Evolutionary conservation across 2,797 vertebrate genomes (phyloP), one percentile per base, ranked within the genome.

Genomic region (Hydrophis major): DNA sequence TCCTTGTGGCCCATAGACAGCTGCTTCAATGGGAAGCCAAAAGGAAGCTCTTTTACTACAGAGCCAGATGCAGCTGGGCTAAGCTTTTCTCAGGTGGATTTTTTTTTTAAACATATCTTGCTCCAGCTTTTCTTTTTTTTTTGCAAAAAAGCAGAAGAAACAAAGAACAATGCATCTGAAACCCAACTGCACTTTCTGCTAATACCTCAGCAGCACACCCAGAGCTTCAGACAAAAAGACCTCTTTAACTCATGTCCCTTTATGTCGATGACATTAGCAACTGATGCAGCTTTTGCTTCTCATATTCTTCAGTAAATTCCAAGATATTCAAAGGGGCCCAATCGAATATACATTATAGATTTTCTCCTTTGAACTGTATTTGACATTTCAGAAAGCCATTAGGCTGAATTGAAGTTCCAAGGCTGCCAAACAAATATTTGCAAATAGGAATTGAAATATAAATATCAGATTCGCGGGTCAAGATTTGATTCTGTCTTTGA

Each of bases 1-100:
- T 93, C 94, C 94, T 92, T 93, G 18, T 93, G 88, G 47, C 86
- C 55, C 37, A 5, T 89, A 14, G 92, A 53, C 83, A 86, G 53
- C 91, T 93, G 89, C 32, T 95, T 93, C 90, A 88, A 32, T 78
- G 66, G 32, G 78, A 93, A 25, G 28, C 69, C 37, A 91, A 93
- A 93, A 94, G 63, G 22, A 74, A 89, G 83, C 10, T 14, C 28
- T 89, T 42, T 87, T 89, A 61, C 92, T 86, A 11, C 22, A 47
- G 47, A 94, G 87, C 87, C 92, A 93, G 90, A 91, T 61, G 93
- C 87, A 93, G 60, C 91, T 86, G 91, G 91, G 89, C 92, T 90
- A 87, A 63, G 53, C 59, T 95, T 94, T 88, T 95, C 53, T 94
- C 22, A 2, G 60, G 18, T 93, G 66, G 1, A 61, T 37, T 89